Evolutionary conservation across 2,888 invertebrate species (phyloP).

Genomic region (Tetheella fluctuosa): DNA sequence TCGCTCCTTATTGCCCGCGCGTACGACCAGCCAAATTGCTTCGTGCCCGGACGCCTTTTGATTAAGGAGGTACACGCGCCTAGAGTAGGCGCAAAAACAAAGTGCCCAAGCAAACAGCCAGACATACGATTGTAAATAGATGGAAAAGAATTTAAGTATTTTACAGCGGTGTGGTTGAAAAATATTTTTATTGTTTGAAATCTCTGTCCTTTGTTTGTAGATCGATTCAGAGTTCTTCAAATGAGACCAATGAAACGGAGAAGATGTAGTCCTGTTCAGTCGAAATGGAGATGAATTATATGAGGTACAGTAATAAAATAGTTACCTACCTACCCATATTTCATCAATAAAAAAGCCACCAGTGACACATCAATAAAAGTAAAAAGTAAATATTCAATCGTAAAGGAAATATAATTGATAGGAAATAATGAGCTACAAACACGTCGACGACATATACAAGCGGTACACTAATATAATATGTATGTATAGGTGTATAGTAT

Average conservation of each 20-base stretch:
- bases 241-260: not conserved
- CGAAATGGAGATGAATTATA: not conserved
- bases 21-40: conserved; percentile 79
- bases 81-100: conserved; percentile 67
- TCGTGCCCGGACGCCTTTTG: conserved; percentile 80
- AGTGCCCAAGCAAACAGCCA: conserved; percentile 49
- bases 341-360: conserved; percentile 24
- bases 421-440: conserved; percentile 70
- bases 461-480: conserved; percentile 14
- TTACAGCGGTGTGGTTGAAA: not conserved
- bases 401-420: conserved; percentile 42
- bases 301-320: not conserved
- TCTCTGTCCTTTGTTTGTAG: not conserved
- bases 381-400: conserved; percentile 46
- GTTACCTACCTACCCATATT: not conserved
- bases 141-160: not conserved
- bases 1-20: conserved; percentile 78
- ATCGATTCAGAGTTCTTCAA: not conserved
- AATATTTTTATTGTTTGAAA: conserved; percentile 1
- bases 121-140: conserved; percentile 22
- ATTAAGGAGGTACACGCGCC: conserved; percentile 71
- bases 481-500: conserved; percentile 4
- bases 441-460: conserved; percentile 28
- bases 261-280: not conserved
- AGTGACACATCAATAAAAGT: conserved; percentile 46